Conservation (phyloP, 2,797 vertebrate genomes). For the Anolis apletophallus region DNA sequence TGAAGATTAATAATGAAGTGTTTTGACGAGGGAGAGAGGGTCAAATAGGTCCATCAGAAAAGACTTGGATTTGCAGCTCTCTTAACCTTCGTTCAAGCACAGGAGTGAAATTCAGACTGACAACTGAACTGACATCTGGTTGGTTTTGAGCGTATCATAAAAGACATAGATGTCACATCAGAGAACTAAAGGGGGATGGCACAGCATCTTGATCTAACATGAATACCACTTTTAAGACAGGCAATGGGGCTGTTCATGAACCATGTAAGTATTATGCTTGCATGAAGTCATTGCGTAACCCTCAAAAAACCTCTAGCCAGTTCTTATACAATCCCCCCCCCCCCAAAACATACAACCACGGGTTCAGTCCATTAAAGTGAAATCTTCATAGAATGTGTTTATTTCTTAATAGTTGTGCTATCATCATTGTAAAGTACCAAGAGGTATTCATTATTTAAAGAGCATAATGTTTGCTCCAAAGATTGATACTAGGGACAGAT, state of each 20-base stretch:
- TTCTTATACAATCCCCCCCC: too few relatives aligned
- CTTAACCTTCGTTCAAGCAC: not conserved
- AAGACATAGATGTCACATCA: not conserved
- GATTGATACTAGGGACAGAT: not conserved
- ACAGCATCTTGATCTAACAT: not conserved
- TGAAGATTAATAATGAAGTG: conserved; percentile 18
- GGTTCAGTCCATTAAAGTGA: not conserved
- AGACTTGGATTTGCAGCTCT: not conserved
- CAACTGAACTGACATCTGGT: not conserved
- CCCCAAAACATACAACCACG: too few relatives aligned
- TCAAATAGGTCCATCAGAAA: not conserved
- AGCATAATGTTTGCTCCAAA: not conserved
- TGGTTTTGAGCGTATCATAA: conserved; percentile 1
- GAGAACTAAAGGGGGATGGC: not conserved
- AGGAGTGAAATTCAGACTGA: rapidly evolving
- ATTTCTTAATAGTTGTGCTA: not conserved
- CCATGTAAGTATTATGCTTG: not conserved
- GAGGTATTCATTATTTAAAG: not conserved
- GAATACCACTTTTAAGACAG: not conserved
- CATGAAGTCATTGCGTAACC: not conserved
- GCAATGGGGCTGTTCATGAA: not conserved
- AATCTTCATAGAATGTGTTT: not conserved
- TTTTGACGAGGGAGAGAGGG: conserved; percentile 15
- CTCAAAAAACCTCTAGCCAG: not conserved
- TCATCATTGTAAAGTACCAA: not conserved